Evolutionary conservation across 2,113 vertebrate genomes (phyloP), one percentile per base, ranked within the genome.

Genomic region (Beaufortia kweichowensis): DNA sequence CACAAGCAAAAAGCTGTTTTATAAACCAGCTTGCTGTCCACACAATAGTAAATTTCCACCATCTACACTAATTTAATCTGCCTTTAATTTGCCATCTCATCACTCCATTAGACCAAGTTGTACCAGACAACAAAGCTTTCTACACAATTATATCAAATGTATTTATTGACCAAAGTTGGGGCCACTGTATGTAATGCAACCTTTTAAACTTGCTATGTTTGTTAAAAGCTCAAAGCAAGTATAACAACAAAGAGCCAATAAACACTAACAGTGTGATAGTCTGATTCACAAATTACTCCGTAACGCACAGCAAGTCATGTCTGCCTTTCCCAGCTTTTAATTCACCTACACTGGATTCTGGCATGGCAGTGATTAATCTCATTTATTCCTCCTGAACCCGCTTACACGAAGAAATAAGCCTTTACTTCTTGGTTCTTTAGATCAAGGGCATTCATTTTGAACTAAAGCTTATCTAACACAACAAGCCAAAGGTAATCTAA

Each of bases 381-480:
- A 46, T 48, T 41, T 74, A 63, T 67, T 26, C 56, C 23, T 59
- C 33, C 64, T 68, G 28, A 26, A 64, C 33, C 33, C 26, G 5
- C 12, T n/a, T 41, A 29, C 69, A 19, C 24, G 10, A 56, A 46
- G 66, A 60, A 62, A 67, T 50, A 79, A 69, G 48, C 12, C 41
- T 64, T 65, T 24, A 43, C 48, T 56, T 28, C 55, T 62, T 60
- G 21, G 29, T 67, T n/a, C 62, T 62, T 69, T 59, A 55, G 69
- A 74, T 81, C 77, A 69, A 65, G 24, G 46, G 33, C 64, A 79
- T 55, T 33, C 75, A 67, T 70, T 77, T 46, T 64, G 28, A 77
- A 67, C 70, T 75, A 72, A 81, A 46, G 63, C 62, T 72, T 57
- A 71, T 59, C 3, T 53, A 70, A 74, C 71, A 74, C 41, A 61